Base-by-base conservation (phyloP, 2,888 invertebrate species). In the Polyommatus iphigenia region DNA sequence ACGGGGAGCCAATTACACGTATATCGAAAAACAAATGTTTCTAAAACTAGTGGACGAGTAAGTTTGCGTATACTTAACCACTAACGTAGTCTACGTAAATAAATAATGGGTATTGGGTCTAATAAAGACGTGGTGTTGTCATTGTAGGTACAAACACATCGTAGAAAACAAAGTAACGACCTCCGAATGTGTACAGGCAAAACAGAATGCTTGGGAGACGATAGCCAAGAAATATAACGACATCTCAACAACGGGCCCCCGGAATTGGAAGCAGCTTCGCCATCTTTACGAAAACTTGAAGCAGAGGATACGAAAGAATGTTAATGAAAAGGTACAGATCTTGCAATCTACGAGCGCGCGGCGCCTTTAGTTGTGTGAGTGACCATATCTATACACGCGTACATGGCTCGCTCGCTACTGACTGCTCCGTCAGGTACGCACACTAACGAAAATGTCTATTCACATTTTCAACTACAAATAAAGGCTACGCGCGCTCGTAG, bases 11-110 rank as follows among this genome's bases (percentile, higher is more conserved):
- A 67, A 67, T 67, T 67, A 67, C 32, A 67, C 67, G 2, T 67
- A 67, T 32, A 67, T 32, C 2, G 67, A 67, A 67, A 67, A 67
- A 67, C 67, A 67, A 32, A 67, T 67, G 67, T 67, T 67, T 67
- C 20, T 29, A 32, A 67, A 67, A 67, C 67, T 67, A 15, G 67
- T 67, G 29, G 67, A 67, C 15, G 67, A 67, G 67, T 67, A 67
- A 32, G 67, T 67, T 32, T 15, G 0, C 4, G 5, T 67, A 5
- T 3, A 29, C 29, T 15, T 2, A 7, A 15, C 7, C 67, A 7
- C 29, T 1, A 5, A 6, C 29, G 29, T 29, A 29, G 15, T 67
- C 32, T 15, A 67, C 18, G 29, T 67, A 67, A 67, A 67, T 67
- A 67, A 67, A 32, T 67, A 29, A 62, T n/a, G n/a, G n/a, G n/a